These are phyloP conservation scores for Lepidonotus clava DNA, from an alignment of 2,888 invertebrate species.

Conservation along the genomic window DNA sequence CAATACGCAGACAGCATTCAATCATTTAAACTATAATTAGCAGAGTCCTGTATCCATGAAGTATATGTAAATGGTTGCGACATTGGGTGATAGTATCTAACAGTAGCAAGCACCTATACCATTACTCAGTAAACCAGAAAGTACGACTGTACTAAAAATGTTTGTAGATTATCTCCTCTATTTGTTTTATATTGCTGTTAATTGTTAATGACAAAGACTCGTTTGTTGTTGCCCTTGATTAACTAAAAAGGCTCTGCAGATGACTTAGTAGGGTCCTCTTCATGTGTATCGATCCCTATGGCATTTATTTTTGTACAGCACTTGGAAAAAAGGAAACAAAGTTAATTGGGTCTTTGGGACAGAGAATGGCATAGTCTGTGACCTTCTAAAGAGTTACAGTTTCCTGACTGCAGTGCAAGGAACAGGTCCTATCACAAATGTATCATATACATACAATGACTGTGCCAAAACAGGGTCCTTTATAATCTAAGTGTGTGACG, in stretches of 20 bases:
- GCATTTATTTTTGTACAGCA: constrained; percentile 51
- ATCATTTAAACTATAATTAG: not conserved
- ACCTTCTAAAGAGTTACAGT: constrained; percentile 33
- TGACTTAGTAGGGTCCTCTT: constrained; percentile 10
- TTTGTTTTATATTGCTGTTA: constrained; percentile 5
- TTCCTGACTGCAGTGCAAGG: constrained; percentile 44
- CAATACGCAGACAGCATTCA: not conserved
- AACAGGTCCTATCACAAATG: not conserved
- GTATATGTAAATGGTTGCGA: constrained; percentile 22
- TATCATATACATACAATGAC: constrained; percentile 17
- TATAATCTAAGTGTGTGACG: not conserved
- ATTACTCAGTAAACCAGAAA: not conserved
- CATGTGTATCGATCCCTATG: constrained; percentile 24
- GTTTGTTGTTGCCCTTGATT: not conserved
- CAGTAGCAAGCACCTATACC: not conserved
- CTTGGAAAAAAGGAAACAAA: not conserved
- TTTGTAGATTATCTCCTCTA: not conserved
- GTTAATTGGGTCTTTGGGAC: not conserved
- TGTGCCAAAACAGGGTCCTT: constrained; percentile 42
- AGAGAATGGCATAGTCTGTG: not conserved
- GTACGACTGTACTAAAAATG: not conserved
- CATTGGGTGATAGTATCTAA: constrained; percentile 9
- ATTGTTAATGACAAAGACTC: not conserved
- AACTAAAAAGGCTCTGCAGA: not conserved
- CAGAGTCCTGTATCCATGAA: not conserved